These are phyloP conservation scores for Spinus pinus DNA, from an alignment of 2,797 vertebrate genomes.

Conservation along the genomic window DNA sequence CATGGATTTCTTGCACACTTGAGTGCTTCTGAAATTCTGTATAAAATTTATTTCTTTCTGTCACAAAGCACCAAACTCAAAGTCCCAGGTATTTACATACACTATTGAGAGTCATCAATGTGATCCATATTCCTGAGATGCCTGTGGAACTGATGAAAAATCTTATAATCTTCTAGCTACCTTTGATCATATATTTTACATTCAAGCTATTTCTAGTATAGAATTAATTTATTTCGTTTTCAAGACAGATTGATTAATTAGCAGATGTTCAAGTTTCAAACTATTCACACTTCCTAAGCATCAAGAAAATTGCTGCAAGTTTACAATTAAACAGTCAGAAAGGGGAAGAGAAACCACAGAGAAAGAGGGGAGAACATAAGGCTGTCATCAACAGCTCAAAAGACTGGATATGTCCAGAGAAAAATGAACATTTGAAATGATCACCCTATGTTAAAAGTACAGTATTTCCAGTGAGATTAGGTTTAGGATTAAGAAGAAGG, in stretches of 20 bases:
- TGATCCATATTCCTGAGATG: neutral
- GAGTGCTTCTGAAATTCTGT: neutral
- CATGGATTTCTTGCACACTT: neutral
- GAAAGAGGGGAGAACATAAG: neutral
- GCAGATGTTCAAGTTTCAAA: neutral
- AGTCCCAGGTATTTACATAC: neutral
- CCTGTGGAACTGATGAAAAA: neutral
- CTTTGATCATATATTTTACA: neutral
- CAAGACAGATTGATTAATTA: conserved; percentile 10
- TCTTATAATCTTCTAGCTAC: neutral
- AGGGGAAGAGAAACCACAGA: neutral
- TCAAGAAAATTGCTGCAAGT: neutral
- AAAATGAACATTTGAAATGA: neutral
- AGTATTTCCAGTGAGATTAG: neutral
- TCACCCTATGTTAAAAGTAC: neutral
- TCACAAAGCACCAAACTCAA: neutral
- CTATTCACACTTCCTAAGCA: neutral
- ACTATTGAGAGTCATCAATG: neutral
- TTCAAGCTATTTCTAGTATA: neutral
- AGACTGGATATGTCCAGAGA: neutral
- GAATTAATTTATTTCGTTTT: conserved; percentile 17
- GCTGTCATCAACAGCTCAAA: neutral
- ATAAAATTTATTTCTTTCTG: neutral
- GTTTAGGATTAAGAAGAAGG: neutral
- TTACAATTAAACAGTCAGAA: neutral